These are phyloP conservation scores for Neuroterus valhalla DNA, from an alignment of 1,140 invertebrate genomes.

Conservation along the genomic window DNA sequence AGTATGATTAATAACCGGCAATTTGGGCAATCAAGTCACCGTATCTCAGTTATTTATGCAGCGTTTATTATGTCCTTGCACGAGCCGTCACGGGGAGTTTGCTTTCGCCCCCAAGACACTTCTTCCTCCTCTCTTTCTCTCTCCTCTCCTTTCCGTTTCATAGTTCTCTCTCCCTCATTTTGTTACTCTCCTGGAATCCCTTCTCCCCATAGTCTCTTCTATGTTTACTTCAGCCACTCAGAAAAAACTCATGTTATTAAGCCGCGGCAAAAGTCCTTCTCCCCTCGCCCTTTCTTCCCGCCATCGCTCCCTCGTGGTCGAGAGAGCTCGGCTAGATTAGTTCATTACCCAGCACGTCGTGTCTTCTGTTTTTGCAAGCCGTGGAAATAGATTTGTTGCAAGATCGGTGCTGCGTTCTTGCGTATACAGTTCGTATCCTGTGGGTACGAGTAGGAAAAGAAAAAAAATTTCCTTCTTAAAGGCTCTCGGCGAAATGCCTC, in stretches of 20 bases:
- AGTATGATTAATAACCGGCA: not conserved
- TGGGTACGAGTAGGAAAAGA: slow-evolving; percentile 32
- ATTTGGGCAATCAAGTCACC: not conserved
- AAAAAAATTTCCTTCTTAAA: slow-evolving; percentile 34
- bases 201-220: not conserved
- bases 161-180: not conserved
- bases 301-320: slow-evolving; percentile 36
- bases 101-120: not conserved
- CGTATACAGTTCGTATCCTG: slow-evolving; percentile 39
- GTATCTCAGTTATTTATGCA: slow-evolving; percentile 7
- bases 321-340: slow-evolving; percentile 56
- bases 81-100: slow-evolving; percentile 5
- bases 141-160: not conserved
- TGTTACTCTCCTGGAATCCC: not conserved
- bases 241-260: slow-evolving; percentile 62
- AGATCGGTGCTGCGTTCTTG: slow-evolving; percentile 43
- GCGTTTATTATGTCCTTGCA: slow-evolving; percentile 5
- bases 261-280: slow-evolving; percentile 50
- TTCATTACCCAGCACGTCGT: slow-evolving; percentile 62
- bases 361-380: slow-evolving; percentile 60
- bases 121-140: not conserved
- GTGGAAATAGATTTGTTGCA: slow-evolving; percentile 64
- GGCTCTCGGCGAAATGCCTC: slow-evolving; percentile 37
- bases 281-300: slow-evolving; percentile 38
- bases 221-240: slow-evolving; percentile 37